Percentiles rank a stretch among this genome's conserved stretches.
These are phyloP conservation scores for Alligator mississippiensis DNA, from an alignment of 2,113 vertebrate genomes.

Conservation along the genomic window DNA sequence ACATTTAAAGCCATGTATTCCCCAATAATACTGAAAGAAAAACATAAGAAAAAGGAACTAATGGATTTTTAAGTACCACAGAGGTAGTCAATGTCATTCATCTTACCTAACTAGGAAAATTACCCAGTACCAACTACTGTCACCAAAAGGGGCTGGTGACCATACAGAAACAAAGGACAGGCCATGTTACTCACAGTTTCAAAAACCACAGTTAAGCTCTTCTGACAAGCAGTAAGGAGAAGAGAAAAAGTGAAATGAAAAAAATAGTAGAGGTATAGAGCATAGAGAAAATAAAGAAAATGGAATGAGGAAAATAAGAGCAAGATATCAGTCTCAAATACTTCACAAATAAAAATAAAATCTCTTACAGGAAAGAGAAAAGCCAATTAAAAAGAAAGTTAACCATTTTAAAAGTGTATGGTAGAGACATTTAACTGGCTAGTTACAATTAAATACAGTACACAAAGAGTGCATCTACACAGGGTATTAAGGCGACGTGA, in stretches of 20 bases:
- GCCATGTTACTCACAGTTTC: not conserved
- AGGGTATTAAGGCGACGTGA: too few species aligned
- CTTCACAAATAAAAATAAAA: too few species aligned
- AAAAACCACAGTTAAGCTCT: not conserved
- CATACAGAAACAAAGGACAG: not conserved
- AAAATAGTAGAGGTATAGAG: not conserved
- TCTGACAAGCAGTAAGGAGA: not conserved
- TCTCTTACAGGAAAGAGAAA: too few species aligned
- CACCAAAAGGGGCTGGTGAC: not conserved
- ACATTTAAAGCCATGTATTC: not conserved
- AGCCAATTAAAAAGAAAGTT: too few species aligned
- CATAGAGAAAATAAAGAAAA: not conserved
- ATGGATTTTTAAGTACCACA: not conserved
- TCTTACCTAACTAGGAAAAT: not conserved
- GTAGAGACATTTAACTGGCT: too few species aligned
- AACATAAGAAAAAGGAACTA: not conserved
- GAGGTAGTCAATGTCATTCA: not conserved
- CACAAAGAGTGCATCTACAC: too few species aligned
- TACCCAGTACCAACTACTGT: constrained; percentile 8
- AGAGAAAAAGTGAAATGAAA: not conserved
- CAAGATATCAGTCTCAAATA: too few species aligned
- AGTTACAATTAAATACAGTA: too few species aligned
- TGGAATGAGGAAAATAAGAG: not conserved
- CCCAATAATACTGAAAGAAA: not conserved
- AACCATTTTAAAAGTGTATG: too few species aligned